These are phyloP conservation scores for Cyprinella venusta DNA, from an alignment of 2,797 vertebrate species.

Conservation along the genomic window DNA sequence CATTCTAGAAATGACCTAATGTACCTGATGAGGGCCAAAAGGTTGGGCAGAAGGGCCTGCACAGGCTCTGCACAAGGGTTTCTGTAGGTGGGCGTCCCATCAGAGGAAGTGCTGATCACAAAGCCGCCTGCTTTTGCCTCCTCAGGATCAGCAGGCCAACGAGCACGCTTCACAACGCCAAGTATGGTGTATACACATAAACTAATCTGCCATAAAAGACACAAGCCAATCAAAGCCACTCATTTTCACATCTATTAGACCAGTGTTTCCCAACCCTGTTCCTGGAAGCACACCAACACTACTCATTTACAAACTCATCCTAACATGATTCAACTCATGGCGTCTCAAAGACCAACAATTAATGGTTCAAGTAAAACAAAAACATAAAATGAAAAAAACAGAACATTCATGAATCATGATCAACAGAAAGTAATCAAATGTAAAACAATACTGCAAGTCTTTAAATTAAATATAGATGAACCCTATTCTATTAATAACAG, in stretches of 20 bases:
- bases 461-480: no score
- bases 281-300: background rate
- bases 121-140: slow-evolving; percentile 93
- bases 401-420: no score
- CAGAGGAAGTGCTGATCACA: slow-evolving; percentile 80
- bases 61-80: slow-evolving; percentile 89
- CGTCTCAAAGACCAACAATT: no score
- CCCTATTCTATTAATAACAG: no score
- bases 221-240: background rate
- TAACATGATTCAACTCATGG: background rate
- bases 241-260: background rate
- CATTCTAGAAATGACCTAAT: background rate
- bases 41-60: slow-evolving; percentile 88
- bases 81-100: slow-evolving; percentile 86
- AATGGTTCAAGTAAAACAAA: no score
- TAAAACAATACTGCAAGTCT: no score
- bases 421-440: no score
- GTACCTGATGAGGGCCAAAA: slow-evolving; percentile 91
- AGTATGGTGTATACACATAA: slow-evolving; percentile 90
- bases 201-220: slow-evolving; percentile 79
- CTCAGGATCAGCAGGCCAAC: slow-evolving; percentile 87
- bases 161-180: slow-evolving; percentile 89
- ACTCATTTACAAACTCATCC: background rate
- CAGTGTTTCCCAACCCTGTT: background rate
- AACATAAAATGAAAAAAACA: no score